Conservation (phyloP, 1,140 invertebrate species). For the Pseudachorutes palmiensis region DNA sequence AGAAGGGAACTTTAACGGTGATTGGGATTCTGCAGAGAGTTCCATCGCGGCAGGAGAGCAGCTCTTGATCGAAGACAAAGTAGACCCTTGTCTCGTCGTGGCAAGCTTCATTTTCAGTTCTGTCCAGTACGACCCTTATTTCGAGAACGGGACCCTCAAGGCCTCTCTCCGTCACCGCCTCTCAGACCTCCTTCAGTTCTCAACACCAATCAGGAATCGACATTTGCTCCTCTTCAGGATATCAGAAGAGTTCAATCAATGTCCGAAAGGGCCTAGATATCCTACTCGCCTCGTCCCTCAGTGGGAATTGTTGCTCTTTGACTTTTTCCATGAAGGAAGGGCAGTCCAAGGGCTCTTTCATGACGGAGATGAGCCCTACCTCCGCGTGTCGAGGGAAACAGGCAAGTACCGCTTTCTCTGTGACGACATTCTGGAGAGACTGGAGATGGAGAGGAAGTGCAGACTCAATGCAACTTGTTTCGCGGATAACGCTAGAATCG, state of each 20-base stretch:
- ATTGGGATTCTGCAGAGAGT: conserved; percentile 12
- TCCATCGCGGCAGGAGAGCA: neutral
- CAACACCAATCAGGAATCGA: conserved; percentile 13
- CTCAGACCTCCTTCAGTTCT: conserved; percentile 14
- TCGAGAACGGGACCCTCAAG: neutral
- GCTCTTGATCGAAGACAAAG: neutral
- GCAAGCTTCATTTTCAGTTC: conserved; percentile 9
- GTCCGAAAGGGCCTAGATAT: conserved; percentile 13
- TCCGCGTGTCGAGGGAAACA: conserved; percentile 14
- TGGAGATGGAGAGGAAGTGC: conserved; percentile 10
- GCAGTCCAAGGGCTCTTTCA: conserved; percentile 18
- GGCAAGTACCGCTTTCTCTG: conserved; percentile 22
- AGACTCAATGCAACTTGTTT: neutral
- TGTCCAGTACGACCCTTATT: neutral
- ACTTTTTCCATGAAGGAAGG: conserved; percentile 18
- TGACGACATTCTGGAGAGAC: conserved; percentile 19
- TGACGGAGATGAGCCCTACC: conserved; percentile 6
- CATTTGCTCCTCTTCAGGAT: conserved; percentile 18
- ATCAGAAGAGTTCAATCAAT: neutral
- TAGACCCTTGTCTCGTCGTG: conserved; percentile 11
- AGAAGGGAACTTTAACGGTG: neutral
- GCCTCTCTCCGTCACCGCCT: conserved; percentile 2
- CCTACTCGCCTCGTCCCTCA: conserved; percentile 21
- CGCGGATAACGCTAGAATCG: neutral
- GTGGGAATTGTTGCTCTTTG: conserved; percentile 26